Evolutionary conservation across 2,888 invertebrate genomes (phyloP).

Genomic region (Oxytorus armatus): DNA sequence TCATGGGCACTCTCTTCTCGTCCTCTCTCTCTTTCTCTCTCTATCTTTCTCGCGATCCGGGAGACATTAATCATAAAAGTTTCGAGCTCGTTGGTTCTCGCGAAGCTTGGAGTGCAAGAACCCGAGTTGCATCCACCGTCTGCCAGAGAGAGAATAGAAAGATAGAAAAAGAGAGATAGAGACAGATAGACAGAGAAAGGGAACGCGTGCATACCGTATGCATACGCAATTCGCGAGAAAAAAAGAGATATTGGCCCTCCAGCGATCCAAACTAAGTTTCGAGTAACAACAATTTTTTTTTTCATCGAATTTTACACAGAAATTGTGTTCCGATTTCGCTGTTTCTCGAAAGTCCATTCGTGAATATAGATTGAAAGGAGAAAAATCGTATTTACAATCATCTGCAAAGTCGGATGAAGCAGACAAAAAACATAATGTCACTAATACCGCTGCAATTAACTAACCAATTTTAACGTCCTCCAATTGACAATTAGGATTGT

Average conservation of each 20-base stretch:
- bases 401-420: no score
- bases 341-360: background rate
- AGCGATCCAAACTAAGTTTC: slow-evolving; percentile 8
- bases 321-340: background rate
- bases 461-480: no score
- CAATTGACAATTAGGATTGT: no score
- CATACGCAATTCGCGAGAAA: background rate
- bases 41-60: slow-evolving; percentile 40
- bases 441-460: no score
- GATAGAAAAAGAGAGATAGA: no score
- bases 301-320: background rate
- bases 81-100: slow-evolving; percentile 61
- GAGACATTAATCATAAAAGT: slow-evolving; percentile 71
- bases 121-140: slow-evolving; percentile 47
- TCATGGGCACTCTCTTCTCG: slow-evolving; percentile 39
- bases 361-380: background rate
- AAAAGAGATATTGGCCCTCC: slow-evolving; percentile 2
- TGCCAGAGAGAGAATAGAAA: slow-evolving; percentile 19
- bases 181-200: slow-evolving; percentile 17
- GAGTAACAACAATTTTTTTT: background rate
- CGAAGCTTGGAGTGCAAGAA: slow-evolving; percentile 54
- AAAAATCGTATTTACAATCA: no score
- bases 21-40: slow-evolving; percentile 8
- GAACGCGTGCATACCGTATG: background rate
- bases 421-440: no score